Percentiles rank a stretch among this genome's conserved stretches.
These are phyloP conservation scores for Knipowitschia caucasica DNA, from an alignment of 2,797 vertebrate species.

Conservation along the genomic window DNA sequence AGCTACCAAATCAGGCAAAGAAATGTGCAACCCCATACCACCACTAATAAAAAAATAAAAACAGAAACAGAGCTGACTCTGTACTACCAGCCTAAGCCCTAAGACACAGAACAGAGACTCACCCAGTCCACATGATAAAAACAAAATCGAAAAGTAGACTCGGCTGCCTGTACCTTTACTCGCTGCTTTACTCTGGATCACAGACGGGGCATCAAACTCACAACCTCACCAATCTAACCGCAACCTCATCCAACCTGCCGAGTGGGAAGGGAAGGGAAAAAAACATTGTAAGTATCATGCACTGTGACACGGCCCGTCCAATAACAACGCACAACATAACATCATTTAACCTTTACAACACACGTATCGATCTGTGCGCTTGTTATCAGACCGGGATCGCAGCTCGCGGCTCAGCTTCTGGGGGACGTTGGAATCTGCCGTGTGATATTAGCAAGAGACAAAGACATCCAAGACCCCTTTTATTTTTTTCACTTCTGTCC, in stretches of 20 bases:
- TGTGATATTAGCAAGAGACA: conserved; percentile 65
- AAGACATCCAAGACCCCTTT: conserved; percentile 53
- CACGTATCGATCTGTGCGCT: conserved; percentile 77
- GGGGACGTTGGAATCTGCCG: conserved; percentile 66
- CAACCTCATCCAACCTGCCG: conserved; percentile 46
- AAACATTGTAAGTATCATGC: conserved; percentile 71
- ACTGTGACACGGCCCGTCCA: conserved; percentile 68
- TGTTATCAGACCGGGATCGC: conserved; percentile 75
- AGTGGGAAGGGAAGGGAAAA: conserved; percentile 31
- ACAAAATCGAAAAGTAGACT: conserved; percentile 27
- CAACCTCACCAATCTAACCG: conserved; percentile 47
- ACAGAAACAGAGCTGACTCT: too few relatives aligned
- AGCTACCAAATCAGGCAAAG: too few relatives aligned
- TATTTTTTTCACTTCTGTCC: conserved; percentile 58
- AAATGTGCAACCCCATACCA: too few relatives aligned
- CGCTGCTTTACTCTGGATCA: conserved; percentile 56
- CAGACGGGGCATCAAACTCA: conserved; percentile 14
- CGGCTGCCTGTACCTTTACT: conserved; percentile 29
- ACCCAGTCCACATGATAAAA: conserved; percentile 17
- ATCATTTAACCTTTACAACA: conserved; percentile 87
- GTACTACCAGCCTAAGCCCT: too few relatives aligned
- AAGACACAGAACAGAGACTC: conserved; percentile 9
- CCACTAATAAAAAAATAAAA: too few relatives aligned
- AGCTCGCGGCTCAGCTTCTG: conserved; percentile 64
- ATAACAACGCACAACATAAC: conserved; percentile 77